Evolutionary conservation across 2,888 invertebrate species (phyloP).

Genomic region (Hydrotaea cyrtoneurina): DNA sequence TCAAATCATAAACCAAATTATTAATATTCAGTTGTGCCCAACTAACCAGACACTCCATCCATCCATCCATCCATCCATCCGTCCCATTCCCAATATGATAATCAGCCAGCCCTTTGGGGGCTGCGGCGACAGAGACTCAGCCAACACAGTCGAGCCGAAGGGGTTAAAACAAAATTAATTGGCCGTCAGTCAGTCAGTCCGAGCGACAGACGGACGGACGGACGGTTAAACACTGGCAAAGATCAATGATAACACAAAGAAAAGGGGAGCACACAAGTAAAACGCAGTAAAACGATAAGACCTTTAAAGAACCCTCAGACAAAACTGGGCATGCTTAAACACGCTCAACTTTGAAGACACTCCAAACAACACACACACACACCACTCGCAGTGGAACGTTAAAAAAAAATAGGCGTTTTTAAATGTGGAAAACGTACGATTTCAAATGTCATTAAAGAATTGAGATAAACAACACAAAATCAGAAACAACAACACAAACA

Average conservation of each 20-base stretch:
- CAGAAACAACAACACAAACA: constrained; percentile 32
- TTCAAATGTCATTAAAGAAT: constrained; percentile 63
- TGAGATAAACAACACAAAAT: constrained; percentile 35
- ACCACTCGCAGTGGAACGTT: not conserved
- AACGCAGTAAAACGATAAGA: constrained; percentile 47
- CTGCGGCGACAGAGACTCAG: not conserved
- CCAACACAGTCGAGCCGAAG: constrained; percentile 38
- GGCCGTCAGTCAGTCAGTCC: constrained; percentile 47
- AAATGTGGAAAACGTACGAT: constrained; percentile 34
- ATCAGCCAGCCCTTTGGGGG: constrained; percentile 30
- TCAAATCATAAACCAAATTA: constrained; percentile 22
- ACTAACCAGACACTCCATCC: not conserved
- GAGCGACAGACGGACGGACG: constrained; percentile 39
- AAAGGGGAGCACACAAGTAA: constrained; percentile 55
- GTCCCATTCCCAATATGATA: constrained; percentile 12
- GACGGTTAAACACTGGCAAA: constrained; percentile 31
- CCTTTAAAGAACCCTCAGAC: constrained; percentile 40
- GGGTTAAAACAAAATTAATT: constrained; percentile 63
- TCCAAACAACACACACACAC: not conserved
- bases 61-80: not conserved
- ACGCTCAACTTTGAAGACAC: constrained; percentile 36
- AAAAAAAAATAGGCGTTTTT: constrained; percentile 50
- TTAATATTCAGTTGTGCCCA: constrained; percentile 5
- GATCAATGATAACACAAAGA: constrained; percentile 48
- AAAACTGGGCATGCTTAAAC: constrained; percentile 55